A percentile compares a stretch with the other conserved stretches of the same genome.
Evolutionary conservation across 2,797 vertebrate genomes (phyloP).

Genomic region (Tadarida brasiliensis): DNA sequence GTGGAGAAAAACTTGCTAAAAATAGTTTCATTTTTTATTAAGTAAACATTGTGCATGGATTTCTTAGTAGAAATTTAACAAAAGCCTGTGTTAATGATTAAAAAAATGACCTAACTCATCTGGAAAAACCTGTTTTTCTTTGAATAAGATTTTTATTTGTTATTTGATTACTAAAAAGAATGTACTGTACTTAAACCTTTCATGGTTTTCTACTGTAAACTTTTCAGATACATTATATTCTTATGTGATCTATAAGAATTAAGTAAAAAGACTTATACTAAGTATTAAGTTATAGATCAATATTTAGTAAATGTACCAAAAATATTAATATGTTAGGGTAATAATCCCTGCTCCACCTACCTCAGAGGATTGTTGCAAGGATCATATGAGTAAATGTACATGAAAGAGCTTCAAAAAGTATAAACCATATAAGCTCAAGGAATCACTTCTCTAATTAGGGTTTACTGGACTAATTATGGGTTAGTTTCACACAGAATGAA

Average conservation of each 20-base stretch:
- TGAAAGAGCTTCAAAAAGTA: constrained; percentile 66
- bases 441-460: constrained; percentile 64
- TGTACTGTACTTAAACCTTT: constrained; percentile 27
- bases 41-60: constrained; percentile 51
- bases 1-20: constrained; percentile 57
- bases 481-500: constrained; percentile 70
- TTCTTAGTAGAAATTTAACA: constrained; percentile 78
- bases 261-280: constrained; percentile 33
- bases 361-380: constrained; percentile 12
- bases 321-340: constrained; percentile 9
- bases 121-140: constrained; percentile 76
- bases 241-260: constrained; percentile 15
- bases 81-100: constrained; percentile 73
- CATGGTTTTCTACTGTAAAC: constrained; percentile 56
- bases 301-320: constrained; percentile 53
- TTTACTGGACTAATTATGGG: constrained; percentile 68
- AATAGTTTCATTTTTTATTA: constrained; percentile 67
- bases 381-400: constrained; percentile 53
- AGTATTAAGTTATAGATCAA: constrained; percentile 23
- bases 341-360: constrained; percentile 29
- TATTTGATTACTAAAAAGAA: constrained; percentile 69
- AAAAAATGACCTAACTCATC: constrained; percentile 62
- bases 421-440: constrained; percentile 35
- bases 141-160: constrained; percentile 53
- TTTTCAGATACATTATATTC: constrained; percentile 45